phyloP scores from a whole-genome alignment of 2,113 vertebrate species.

The Crotalus helleri region DNA sequence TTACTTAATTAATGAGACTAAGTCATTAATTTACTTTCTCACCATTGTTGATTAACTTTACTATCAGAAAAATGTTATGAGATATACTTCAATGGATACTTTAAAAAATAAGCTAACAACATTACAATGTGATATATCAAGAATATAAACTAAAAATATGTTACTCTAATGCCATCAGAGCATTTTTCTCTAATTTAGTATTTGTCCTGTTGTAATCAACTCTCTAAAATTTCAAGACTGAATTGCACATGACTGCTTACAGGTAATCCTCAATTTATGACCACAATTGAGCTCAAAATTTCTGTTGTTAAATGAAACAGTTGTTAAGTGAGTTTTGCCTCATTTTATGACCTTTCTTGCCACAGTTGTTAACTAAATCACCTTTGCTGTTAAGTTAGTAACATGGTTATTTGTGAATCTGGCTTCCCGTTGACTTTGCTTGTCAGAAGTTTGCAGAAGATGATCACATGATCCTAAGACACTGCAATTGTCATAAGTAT shows the following conservation, averaged over 20 bases:
- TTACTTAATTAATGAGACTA: slow-evolving; percentile 64
- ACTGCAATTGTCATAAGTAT: background rate
- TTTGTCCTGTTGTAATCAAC: background rate
- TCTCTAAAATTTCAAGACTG: background rate
- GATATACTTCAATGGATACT: slow-evolving; percentile 36
- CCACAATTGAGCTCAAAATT: background rate
- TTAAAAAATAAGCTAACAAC: background rate
- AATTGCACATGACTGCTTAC: background rate
- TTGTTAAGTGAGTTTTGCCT: background rate
- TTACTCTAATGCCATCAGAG: background rate
- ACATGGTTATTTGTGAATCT: background rate
- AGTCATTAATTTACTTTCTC: slow-evolving; percentile 59
- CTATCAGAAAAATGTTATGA: slow-evolving; percentile 57
- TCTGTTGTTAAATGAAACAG: background rate
- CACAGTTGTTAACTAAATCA: background rate
- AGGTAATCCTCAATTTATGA: background rate
- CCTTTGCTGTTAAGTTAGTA: background rate
- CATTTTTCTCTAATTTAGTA: background rate
- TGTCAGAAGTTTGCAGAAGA: background rate
- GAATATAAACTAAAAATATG: background rate
- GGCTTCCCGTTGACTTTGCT: background rate
- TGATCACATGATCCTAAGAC: background rate
- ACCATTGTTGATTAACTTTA: slow-evolving; percentile 63
- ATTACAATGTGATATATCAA: background rate
- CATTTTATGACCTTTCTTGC: background rate